Conservation (phyloP, 2,888 invertebrate species). For the Oligia strigilis region DNA sequence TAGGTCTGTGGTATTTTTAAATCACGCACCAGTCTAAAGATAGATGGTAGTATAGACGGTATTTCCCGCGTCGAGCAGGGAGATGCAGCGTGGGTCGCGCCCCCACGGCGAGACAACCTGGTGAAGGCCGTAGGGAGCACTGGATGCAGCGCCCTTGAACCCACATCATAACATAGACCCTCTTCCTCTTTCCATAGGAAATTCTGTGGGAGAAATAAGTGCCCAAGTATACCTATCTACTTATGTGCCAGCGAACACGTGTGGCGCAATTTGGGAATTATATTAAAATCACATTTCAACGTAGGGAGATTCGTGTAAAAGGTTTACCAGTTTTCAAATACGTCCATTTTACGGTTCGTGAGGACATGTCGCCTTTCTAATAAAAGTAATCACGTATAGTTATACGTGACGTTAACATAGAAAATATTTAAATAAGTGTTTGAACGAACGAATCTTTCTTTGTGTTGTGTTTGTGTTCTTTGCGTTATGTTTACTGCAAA, state of each 20-base stretch:
- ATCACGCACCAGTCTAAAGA: slow-evolving; percentile 10
- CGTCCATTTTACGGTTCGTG: neutral
- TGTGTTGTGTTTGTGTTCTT: neutral
- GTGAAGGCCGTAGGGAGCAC: slow-evolving; percentile 52
- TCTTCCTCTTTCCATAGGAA: slow-evolving; percentile 57
- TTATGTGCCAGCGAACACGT: slow-evolving; percentile 16
- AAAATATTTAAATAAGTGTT: neutral
- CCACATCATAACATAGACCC: slow-evolving; percentile 45
- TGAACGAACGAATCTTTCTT: neutral
- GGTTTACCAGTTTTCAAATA: neutral
- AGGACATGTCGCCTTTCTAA: neutral
- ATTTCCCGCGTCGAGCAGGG: slow-evolving; percentile 35
- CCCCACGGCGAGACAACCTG: slow-evolving; percentile 54
- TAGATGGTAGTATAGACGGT: slow-evolving; percentile 14
- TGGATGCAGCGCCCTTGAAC: slow-evolving; percentile 59
- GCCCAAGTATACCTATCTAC: slow-evolving; percentile 5
- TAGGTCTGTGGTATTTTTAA: slow-evolving; percentile 18
- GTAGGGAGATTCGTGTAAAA: neutral
- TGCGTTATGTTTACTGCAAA: neutral
- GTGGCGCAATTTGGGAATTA: slow-evolving; percentile 4
- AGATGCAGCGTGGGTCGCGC: slow-evolving; percentile 53
- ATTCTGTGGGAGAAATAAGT: slow-evolving; percentile 42
- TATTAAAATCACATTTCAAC: slow-evolving; percentile 30
- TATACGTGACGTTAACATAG: neutral
- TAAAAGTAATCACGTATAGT: neutral